Conservation (phyloP, 2,888 invertebrate species). For the Pseudolycoriella hygida region DNA sequence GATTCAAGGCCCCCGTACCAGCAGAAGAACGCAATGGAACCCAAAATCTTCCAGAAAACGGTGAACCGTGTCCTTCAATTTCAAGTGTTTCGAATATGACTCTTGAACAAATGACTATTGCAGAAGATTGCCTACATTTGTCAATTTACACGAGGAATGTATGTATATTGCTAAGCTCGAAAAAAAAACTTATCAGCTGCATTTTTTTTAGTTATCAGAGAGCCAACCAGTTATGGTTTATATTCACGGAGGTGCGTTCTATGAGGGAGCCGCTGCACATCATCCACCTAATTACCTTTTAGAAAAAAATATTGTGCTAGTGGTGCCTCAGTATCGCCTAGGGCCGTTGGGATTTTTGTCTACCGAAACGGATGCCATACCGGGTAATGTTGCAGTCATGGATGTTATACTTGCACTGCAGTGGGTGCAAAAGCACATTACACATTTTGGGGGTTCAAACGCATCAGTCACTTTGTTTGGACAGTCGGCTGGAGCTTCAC, state of each 20-base stretch:
- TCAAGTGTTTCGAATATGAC: constrained; percentile 12
- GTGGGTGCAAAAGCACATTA: constrained; percentile 34
- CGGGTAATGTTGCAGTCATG: constrained; percentile 35
- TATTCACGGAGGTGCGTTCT: constrained; percentile 29
- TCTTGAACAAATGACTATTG: constrained; percentile 7
- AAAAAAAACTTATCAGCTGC: neutral
- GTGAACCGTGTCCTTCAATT: constrained; percentile 23
- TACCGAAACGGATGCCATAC: constrained; percentile 29
- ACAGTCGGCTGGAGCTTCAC: constrained; percentile 34
- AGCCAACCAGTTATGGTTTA: constrained; percentile 29
- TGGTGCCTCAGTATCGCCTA: constrained; percentile 32
- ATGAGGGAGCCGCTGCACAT: constrained; percentile 23
- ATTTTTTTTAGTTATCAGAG: constrained; percentile 15
- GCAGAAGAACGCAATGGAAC: constrained; percentile 22
- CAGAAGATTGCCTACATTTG: constrained; percentile 26
- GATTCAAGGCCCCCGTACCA: constrained; percentile 24
- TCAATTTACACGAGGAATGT: constrained; percentile 26
- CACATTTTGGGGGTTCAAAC: constrained; percentile 33
- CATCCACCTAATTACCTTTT: constrained; percentile 27
- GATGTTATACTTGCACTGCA: constrained; percentile 32
- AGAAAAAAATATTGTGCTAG: constrained; percentile 31
- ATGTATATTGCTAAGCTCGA: neutral
- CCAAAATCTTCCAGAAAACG: constrained; percentile 20
- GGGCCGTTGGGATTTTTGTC: constrained; percentile 35
- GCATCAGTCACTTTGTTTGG: constrained; percentile 32